Evolutionary conservation across 2,888 invertebrate species (phyloP).

Genomic region (Apodemia mormo): DNA sequence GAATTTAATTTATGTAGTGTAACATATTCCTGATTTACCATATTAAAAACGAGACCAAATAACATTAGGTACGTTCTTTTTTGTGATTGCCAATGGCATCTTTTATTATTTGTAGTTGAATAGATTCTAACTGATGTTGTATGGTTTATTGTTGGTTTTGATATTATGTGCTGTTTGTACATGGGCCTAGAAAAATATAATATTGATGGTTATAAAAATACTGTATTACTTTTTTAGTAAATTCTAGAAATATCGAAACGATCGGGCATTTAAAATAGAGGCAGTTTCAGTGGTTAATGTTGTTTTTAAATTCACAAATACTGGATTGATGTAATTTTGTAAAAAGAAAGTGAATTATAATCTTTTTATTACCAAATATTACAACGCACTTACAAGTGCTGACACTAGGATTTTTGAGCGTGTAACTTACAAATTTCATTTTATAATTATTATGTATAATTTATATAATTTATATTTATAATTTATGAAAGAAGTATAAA

Average conservation of each 20-base stretch:
- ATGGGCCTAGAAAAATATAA: conserved; percentile 11
- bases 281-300: not conserved
- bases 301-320: not conserved
- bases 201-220: not conserved
- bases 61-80: conserved; percentile 75
- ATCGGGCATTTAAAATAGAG: not conserved
- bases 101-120: conserved; percentile 67
- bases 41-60: conserved; percentile 80
- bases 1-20: conserved; percentile 29
- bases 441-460: too few species aligned
- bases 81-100: conserved; percentile 61
- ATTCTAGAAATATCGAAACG: not conserved
- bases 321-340: not conserved
- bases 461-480: too few species aligned
- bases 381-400: not conserved
- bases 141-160: conserved; percentile 52
- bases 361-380: not conserved
- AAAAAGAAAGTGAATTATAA: not conserved
- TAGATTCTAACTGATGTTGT: conserved; percentile 73
- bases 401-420: too few species aligned
- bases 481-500: too few species aligned
- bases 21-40: conserved; percentile 50
- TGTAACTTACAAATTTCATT: too few species aligned
- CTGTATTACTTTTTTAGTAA: not conserved
- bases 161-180: not conserved